Percentiles rank a stretch among this genome's conserved stretches.
Evolutionary conservation across 2,113 vertebrate genomes (phyloP).

Genomic region (Pica pica): DNA sequence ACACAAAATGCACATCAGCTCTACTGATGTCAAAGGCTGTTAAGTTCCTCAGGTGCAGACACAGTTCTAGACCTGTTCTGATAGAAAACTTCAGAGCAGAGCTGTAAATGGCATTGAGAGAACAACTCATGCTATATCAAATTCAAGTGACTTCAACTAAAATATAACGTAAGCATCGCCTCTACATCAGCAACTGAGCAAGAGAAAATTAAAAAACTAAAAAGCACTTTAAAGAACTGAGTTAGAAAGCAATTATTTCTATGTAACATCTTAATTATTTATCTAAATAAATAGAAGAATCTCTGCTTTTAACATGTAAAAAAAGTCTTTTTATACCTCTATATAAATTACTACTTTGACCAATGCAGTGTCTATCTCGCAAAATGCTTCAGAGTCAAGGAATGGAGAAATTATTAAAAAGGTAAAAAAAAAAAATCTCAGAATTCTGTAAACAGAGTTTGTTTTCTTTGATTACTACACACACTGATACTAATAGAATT

Average conservation of each 20-base stretch:
- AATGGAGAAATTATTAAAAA: not conserved
- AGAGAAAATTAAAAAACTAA: not conserved
- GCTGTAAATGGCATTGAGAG: not conserved
- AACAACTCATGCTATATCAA: not conserved
- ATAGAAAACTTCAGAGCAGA: not conserved
- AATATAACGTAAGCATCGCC: not conserved
- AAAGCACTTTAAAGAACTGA: not conserved
- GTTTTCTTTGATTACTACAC: not conserved
- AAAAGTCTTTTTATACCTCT: not conserved
- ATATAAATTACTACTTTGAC: not conserved
- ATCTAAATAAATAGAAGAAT: not conserved
- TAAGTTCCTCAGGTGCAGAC: not conserved
- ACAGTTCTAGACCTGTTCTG: not conserved
- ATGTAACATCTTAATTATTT: not conserved
- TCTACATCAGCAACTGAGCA: not conserved
- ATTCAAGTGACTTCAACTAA: not conserved
- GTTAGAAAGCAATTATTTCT: not conserved
- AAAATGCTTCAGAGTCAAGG: not conserved
- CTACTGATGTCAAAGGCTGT: not conserved
- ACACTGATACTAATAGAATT: not conserved
- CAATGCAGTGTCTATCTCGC: not conserved
- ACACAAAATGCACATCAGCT: not conserved
- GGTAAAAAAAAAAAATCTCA: fast-evolving
- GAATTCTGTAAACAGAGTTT: not conserved
- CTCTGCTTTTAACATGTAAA: not conserved